phyloP scores from a whole-genome alignment of 1,140 invertebrate species.

The Conus ventricosus region DNA sequence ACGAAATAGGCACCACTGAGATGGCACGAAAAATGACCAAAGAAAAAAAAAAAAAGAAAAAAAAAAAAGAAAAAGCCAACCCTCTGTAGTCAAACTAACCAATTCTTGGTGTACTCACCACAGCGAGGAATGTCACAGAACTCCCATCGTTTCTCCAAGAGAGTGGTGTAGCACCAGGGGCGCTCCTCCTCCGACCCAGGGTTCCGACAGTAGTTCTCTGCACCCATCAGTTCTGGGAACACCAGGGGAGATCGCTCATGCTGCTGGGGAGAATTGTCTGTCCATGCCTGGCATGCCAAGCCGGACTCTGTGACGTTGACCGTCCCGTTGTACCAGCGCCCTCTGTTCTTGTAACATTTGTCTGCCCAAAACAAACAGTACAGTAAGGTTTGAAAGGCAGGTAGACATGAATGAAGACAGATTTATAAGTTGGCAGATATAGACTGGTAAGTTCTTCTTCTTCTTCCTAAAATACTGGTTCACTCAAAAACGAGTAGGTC shows the following conservation, averaged over 20 bases:
- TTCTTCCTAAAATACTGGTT: no score
- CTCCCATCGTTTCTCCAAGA: slow-evolving; percentile 90
- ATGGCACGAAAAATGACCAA: no score
- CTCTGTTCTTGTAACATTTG: slow-evolving; percentile 85
- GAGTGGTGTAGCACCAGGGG: slow-evolving; percentile 94
- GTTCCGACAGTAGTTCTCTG: slow-evolving; percentile 96
- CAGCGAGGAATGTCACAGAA: slow-evolving; percentile 80
- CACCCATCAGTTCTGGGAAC: slow-evolving; percentile 91
- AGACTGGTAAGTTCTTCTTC: no score
- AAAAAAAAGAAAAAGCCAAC: no score
- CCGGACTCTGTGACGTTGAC: slow-evolving; percentile 90
- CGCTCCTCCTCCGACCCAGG: slow-evolving; percentile 92
- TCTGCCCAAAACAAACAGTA: slow-evolving; percentile 46
- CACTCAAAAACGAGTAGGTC: no score
- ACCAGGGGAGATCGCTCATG: slow-evolving; percentile 88
- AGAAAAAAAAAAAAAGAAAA: no score
- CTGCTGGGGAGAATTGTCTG: slow-evolving; percentile 87
- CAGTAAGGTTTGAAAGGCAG: no score
- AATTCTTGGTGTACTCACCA: slow-evolving; percentile 50
- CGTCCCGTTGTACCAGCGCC: slow-evolving; percentile 93
- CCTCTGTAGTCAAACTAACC: no score
- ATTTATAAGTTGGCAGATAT: no score
- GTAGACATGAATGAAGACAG: no score
- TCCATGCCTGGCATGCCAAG: slow-evolving; percentile 92
- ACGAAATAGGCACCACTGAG: no score